Conservation (phyloP, 2,113 vertebrate genomes). For the Dipodomys ordii region DNA sequence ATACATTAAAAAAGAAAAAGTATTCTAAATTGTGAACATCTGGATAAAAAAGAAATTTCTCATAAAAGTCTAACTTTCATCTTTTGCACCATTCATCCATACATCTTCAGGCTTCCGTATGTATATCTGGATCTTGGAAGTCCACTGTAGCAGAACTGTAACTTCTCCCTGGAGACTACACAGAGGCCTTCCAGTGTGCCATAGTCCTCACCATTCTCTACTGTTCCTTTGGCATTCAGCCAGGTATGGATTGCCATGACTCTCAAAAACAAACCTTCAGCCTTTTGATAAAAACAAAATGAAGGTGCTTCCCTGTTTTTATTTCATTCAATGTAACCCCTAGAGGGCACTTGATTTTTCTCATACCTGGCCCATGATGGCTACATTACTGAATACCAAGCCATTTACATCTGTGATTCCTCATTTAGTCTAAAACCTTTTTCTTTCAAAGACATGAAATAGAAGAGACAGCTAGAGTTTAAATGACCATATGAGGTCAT, state of each 20-base stretch:
- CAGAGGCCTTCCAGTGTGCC: neutral
- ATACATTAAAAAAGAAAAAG: no score
- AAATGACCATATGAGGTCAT: neutral
- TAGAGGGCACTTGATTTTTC: neutral
- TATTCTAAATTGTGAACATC: no score
- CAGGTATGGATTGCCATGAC: neutral
- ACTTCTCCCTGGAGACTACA: neutral
- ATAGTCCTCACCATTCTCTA: neutral
- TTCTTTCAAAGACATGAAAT: conserved; percentile 4
- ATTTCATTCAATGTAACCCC: neutral
- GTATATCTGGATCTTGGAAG: neutral
- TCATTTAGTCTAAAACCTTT: neutral
- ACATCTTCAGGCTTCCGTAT: neutral
- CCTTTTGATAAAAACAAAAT: neutral
- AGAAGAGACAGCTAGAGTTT: neutral
- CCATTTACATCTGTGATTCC: neutral
- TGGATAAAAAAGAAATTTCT: neutral
- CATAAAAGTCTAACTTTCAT: neutral
- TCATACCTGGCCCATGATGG: neutral
- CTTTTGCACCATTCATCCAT: neutral
- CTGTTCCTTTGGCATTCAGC: neutral
- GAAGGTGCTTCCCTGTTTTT: neutral
- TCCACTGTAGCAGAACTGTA: neutral
- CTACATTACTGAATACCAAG: neutral
- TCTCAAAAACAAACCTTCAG: neutral